Conservation (phyloP, 2,113 vertebrate species). For the Erpornis zantholeuca region DNA sequence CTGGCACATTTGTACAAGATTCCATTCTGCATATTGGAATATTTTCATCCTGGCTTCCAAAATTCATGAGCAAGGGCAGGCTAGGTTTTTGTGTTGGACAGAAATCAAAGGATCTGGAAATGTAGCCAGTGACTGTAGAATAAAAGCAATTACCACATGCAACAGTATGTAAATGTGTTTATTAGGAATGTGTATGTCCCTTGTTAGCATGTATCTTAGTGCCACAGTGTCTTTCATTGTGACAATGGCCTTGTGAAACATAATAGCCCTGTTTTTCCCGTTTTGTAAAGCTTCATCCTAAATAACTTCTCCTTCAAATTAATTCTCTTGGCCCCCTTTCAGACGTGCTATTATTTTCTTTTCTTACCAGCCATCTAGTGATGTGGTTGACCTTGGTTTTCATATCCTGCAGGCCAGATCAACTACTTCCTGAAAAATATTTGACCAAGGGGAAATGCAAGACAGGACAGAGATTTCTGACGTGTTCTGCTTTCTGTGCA, state of each 20-base stretch:
- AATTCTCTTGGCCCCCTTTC: constrained; percentile 27
- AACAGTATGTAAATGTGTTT: constrained; percentile 44
- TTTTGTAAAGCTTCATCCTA: constrained; percentile 29
- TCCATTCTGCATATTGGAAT: not conserved
- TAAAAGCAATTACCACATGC: constrained; percentile 30
- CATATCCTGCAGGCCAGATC: constrained; percentile 23
- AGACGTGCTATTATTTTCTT: not conserved
- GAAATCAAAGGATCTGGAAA: constrained; percentile 58
- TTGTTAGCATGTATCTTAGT: not conserved
- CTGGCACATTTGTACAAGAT: constrained; percentile 10
- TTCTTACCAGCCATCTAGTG: constrained; percentile 30
- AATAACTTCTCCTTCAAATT: constrained; percentile 48
- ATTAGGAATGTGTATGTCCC: constrained; percentile 4
- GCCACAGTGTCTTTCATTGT: not conserved
- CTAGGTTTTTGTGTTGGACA: constrained; percentile 45
- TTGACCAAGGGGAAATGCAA: constrained; percentile 15
- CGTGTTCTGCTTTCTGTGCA: not conserved
- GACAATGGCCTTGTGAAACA: not conserved
- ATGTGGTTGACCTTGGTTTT: constrained; percentile 56
- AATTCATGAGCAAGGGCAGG: constrained; percentile 43
- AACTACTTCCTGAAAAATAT: constrained; percentile 57
- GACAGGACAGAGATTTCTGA: constrained; percentile 2
- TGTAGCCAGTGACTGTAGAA: constrained; percentile 13
- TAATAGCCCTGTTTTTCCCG: not conserved
- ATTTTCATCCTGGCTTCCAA: constrained; percentile 48